phyloP scores from a whole-genome alignment of 2,888 invertebrate genomes.

The Ichneumon xanthorius region DNA sequence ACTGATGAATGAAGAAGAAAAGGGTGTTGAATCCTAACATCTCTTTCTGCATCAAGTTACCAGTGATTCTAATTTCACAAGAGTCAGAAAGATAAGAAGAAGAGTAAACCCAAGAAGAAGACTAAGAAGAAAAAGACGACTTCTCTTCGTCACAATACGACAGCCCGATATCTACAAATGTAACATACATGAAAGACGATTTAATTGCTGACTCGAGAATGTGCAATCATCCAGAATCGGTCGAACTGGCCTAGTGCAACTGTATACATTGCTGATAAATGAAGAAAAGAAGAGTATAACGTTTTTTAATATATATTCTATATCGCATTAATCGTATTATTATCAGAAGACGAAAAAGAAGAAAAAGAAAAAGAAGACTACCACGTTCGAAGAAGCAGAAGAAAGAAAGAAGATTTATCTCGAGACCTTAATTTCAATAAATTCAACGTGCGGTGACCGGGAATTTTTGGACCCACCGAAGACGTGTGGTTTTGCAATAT shows the following conservation, averaged over 20 bases:
- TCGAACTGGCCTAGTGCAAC: neutral
- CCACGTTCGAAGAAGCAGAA: neutral
- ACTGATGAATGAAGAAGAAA: neutral
- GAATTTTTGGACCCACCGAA: constrained; percentile 29
- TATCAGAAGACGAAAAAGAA: neutral
- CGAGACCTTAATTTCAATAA: constrained; percentile 10
- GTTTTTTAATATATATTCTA: neutral
- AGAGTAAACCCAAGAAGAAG: neutral
- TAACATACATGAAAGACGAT: no score
- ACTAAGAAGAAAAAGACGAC: neutral
- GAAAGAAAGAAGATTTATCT: neutral
- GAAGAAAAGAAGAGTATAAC: neutral
- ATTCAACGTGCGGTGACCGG: constrained; percentile 12
- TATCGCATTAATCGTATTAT: neutral
- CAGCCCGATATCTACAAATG: no score
- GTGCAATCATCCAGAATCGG: neutral
- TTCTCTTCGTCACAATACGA: neutral
- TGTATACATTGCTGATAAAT: neutral
- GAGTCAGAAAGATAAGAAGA: neutral
- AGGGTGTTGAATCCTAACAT: neutral
- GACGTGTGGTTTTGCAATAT: constrained; percentile 57
- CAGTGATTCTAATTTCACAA: neutral
- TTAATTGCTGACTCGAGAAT: neutral
- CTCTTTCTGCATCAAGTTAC: neutral
- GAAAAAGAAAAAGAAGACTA: neutral